Base-by-base conservation (phyloP, 2,888 invertebrate genomes). In the Andrena camellia region DNA sequence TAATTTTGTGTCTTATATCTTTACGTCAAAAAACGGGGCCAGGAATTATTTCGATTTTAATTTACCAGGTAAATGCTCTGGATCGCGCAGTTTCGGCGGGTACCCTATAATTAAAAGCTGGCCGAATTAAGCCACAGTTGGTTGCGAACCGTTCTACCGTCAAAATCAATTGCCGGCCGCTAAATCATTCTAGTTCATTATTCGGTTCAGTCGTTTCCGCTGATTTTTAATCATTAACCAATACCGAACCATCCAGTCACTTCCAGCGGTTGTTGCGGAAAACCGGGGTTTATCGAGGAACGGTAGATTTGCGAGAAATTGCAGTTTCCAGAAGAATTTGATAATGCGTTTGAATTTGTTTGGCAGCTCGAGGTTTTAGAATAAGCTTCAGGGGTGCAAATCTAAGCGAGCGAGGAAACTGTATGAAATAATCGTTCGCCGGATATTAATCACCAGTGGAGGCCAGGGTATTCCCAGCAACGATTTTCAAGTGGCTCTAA, bases 141-240 rank as follows among this genome's bases (percentile, higher is more conserved):
- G 50, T 50, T 57, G 68, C 20, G 2, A 57, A 2, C 13, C 29
- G 64, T 50, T 66, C 66, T 26, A 62, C 50, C 66, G 26, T 64
- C 26, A 72, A 69, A 83, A 83, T 77, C 81, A 81, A 73, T 66
- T 54, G 69, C 31, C 29, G 29, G 6, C 17, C 35, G 57, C 23
- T 66, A 73, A 81, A 77, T 72, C 83, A 81, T 81, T 83, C 75
- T 66, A 60, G 76, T 81, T 83, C 77, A 73, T 83, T 77, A 81
- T 66, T 66, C 73, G 81, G 64, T 69, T 50, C 81, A 52, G 52
- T 75, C 68, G 71, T 62, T 71, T 66, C 64, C 77, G 54, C 81
- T 83, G 81, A 83, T 77, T 81, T 81, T 77, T 77, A 77, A 81
- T 77, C 77, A 70, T 73, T 83, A 83, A 62, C 50, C 50, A 29